Evolutionary conservation across 2,888 invertebrate species (phyloP).

Genomic region (Fragum whitleyi): DNA sequence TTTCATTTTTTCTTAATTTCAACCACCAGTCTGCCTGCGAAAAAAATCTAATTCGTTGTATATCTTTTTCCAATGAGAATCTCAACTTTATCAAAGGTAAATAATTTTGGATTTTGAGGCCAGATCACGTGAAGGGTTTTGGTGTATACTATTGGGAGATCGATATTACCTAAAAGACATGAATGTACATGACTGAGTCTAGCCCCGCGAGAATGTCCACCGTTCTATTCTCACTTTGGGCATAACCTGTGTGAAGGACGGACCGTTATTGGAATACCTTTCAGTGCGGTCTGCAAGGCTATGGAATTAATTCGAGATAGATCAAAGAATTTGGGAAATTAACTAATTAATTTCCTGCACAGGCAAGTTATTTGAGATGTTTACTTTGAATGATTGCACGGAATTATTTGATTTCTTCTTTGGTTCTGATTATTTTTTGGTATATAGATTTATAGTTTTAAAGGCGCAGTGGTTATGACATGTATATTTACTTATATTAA

Average conservation of each 20-base stretch:
- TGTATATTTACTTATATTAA: not conserved
- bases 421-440: not conserved
- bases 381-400: not conserved
- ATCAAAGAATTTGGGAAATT: not conserved
- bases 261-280: not conserved
- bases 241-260: conserved; percentile 33
- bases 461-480: not conserved
- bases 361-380: conserved; percentile 16
- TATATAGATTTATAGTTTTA: not conserved
- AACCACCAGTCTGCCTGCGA: no score
- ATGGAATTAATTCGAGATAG: conserved; percentile 11
- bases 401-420: not conserved
- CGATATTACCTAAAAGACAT: conserved; percentile 35
- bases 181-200: conserved; percentile 61
- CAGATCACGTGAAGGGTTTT: not conserved
- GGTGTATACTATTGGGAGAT: not conserved
- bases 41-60: no score
- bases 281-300: not conserved
- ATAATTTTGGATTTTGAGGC: no score
- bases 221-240: conserved; percentile 54
- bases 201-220: conserved; percentile 53
- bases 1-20: no score
- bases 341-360: not conserved
- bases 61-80: no score
- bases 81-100: no score